Percentiles rank a stretch among this genome's conserved stretches.
Evolutionary conservation across 2,888 invertebrate genomes (phyloP).

Genomic region (Acanthoscelides obtectus): DNA sequence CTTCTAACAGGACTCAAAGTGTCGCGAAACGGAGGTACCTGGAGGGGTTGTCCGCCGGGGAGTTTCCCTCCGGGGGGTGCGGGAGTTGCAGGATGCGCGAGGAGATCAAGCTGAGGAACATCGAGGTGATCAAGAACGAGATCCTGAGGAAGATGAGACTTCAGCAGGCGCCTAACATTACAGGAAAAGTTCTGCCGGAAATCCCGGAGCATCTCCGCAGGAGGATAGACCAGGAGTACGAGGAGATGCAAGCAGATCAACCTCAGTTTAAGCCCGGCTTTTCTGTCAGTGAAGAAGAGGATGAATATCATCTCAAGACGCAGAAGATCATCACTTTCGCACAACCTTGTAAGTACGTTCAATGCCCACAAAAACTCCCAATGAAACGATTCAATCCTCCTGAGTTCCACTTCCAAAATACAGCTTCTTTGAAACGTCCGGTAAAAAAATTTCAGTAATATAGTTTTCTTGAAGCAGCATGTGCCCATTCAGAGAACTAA

Average conservation of each 20-base stretch:
- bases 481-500: no score
- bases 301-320: conserved; percentile 64
- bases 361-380: no score
- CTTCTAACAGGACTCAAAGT: not conserved
- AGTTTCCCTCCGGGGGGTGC: conserved; percentile 41
- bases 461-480: no score
- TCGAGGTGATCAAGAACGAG: conserved; percentile 57
- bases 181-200: conserved; percentile 53
- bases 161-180: conserved; percentile 54
- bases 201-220: conserved; percentile 49
- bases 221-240: conserved; percentile 38
- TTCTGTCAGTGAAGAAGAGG: conserved; percentile 59
- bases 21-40: not conserved
- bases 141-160: conserved; percentile 57
- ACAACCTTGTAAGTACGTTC: conserved; percentile 47
- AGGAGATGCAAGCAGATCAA: conserved; percentile 48
- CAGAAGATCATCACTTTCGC: conserved; percentile 67
- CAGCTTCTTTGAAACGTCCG: no score
- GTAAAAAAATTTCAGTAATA: no score
- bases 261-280: conserved; percentile 45
- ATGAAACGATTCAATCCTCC: no score
- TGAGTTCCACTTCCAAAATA: no score
- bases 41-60: conserved; percentile 7
- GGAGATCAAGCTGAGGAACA: conserved; percentile 53
- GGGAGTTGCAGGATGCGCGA: conserved; percentile 54